Evolutionary conservation across 2,888 invertebrate genomes (phyloP), one percentile per base, ranked within the genome.

Genomic region (Acrobeloides nanus): DNA sequence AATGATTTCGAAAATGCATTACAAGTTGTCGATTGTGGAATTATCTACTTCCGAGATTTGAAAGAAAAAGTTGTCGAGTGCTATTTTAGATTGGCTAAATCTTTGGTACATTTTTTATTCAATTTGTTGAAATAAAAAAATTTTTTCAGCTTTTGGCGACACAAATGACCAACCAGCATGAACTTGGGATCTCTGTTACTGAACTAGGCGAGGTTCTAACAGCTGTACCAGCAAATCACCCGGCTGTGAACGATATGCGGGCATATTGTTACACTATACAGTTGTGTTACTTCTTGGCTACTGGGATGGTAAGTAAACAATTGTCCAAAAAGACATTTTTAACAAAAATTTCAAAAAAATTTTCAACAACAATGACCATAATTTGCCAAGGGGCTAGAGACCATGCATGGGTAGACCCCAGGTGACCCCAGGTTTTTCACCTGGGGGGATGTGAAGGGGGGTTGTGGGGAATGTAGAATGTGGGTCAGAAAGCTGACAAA

Each of bases 241-340:
- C 57, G 10, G 43, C 49, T 20, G 37, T 64, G 12, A 43, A 57
- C 27, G 61, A 64, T 40, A 64, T 95, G 4, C 89, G 89, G 64
- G 76, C 79, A 20, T 97, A 89, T 79, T 92, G 89, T 77, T 81
- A 93, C 59, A 89, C 95, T 21, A 79, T 95, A 60, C 92, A 86
- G 84, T 88, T 95, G 45, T 90, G 89, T 75, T 89, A 92, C 78
- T 92, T 87, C 76, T 80, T 95, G 57, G 89, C 90, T 82, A 84
- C 87, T n/a, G 95, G 95, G 2, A 87, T 93, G 80, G 78, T 78
- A 51, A 47, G 63, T 57, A 15, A 3, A 4, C n/a, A 2, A 43
- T 47, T n/a, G 12, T 45, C 2, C 47, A 15, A 46, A 2, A 10
- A 42, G 45, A 10, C 10, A 10, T 12, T 42, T 44, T 15, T 12